A percentile compares a stretch with the other conserved stretches of the same genome.
Evolutionary conservation across 1,140 invertebrate species (phyloP).

Genomic region (Bombus terrestris): DNA sequence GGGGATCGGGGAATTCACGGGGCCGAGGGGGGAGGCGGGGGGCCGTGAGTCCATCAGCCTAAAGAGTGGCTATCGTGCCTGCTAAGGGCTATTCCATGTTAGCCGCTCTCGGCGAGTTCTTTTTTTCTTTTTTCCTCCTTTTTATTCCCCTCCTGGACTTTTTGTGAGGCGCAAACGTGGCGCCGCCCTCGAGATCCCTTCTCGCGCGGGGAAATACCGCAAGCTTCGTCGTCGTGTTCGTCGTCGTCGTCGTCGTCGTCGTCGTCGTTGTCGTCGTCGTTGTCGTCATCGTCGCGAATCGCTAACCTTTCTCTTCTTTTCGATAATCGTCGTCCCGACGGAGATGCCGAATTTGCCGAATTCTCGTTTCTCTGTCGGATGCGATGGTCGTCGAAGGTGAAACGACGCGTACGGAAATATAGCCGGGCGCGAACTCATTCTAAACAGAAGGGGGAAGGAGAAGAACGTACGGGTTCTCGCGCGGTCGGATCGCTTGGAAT

Average conservation of each 20-base stretch:
- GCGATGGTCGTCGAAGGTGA: neutral
- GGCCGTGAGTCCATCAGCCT: slow-evolving; percentile 75
- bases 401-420: neutral
- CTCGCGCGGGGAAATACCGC: slow-evolving; percentile 28
- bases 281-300: no score
- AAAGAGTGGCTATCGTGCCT: slow-evolving; percentile 80
- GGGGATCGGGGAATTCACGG: slow-evolving; percentile 48
- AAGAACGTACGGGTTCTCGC: neutral
- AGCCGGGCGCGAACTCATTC: neutral
- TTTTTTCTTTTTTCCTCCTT: slow-evolving; percentile 72
- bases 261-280: no score
- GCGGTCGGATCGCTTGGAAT: slow-evolving; percentile 42
- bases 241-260: slow-evolving; percentile 2
- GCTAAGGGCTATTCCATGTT: slow-evolving; percentile 83
- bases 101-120: slow-evolving; percentile 76
- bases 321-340: neutral
- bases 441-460: neutral
- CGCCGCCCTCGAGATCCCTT: slow-evolving; percentile 76
- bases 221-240: slow-evolving; percentile 41
- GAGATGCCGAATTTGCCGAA: neutral
- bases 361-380: neutral
- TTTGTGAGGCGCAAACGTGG: slow-evolving; percentile 79
- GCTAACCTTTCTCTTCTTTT: no score
- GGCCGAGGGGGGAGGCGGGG: slow-evolving; percentile 15
- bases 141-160: slow-evolving; percentile 72